A percentile compares a stretch with the other conserved stretches of the same genome.
Evolutionary conservation across 2,113 vertebrate species (phyloP).

Genomic region (Trachemys scripta): DNA sequence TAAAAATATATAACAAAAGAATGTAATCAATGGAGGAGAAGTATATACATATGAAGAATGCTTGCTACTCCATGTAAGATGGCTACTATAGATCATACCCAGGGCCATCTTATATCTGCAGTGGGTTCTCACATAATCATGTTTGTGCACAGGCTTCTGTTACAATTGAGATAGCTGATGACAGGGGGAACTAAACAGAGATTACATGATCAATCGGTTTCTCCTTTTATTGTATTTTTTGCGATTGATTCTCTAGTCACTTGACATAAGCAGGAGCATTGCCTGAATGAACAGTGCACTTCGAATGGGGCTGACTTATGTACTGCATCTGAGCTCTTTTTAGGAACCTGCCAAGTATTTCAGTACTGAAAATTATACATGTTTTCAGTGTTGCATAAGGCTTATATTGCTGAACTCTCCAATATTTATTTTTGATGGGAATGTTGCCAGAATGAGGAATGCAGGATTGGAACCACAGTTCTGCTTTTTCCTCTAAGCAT

Average conservation of each 20-base stretch:
- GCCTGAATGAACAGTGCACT: background rate
- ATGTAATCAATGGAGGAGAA: background rate
- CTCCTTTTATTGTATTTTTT: rapidly evolving
- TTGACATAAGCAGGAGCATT: rapidly evolving
- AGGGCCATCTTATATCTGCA: background rate
- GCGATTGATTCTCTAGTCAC: rapidly evolving
- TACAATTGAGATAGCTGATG: background rate
- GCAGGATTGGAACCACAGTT: background rate
- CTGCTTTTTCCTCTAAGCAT: background rate
- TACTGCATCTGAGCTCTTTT: constrained; percentile 13
- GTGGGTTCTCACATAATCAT: rapidly evolving
- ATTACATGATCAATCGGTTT: rapidly evolving
- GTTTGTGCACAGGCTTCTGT: background rate
- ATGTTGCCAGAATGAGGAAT: background rate
- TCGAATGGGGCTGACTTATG: background rate
- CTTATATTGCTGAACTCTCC: constrained; percentile 51
- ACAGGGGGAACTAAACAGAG: background rate
- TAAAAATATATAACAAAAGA: background rate
- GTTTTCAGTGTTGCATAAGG: constrained; percentile 22
- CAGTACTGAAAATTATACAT: constrained; percentile 32
- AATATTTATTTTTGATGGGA: constrained; percentile 59
- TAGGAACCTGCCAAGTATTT: constrained; percentile 19
- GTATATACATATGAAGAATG: background rate
- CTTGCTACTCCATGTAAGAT: background rate
- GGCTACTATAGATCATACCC: background rate